A percentile compares a stretch with the other conserved stretches of the same genome.
These are phyloP conservation scores for Bufo gargarizans DNA, from an alignment of 2,113 vertebrate genomes.

Conservation along the genomic window DNA sequence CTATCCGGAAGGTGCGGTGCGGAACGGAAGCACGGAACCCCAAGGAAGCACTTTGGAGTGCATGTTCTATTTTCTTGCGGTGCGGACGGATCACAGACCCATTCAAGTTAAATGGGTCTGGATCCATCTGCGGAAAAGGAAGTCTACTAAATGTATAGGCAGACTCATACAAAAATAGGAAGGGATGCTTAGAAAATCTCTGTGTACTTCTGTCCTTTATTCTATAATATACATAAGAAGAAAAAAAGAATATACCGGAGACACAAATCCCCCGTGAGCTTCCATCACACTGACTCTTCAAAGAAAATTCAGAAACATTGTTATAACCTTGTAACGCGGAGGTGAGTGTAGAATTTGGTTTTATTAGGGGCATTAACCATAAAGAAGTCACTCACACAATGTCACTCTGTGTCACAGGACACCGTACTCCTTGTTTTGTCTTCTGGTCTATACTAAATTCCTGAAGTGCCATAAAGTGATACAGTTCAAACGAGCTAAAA, in stretches of 20 bases:
- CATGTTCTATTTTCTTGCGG: too few relatives aligned
- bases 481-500: not conserved
- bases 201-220: not conserved
- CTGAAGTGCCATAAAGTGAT: not conserved
- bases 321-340: conserved; percentile 20
- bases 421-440: not conserved
- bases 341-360: conserved; percentile 1
- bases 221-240: too few relatives aligned
- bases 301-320: not conserved
- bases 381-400: conserved; percentile 3
- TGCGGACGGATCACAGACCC: too few relatives aligned
- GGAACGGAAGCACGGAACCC: too few relatives aligned
- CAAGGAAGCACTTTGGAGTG: too few relatives aligned
- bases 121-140: too few relatives aligned
- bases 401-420: not conserved
- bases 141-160: too few relatives aligned
- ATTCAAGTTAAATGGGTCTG: too few relatives aligned
- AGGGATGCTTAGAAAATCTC: too few relatives aligned
- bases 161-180: too few relatives aligned
- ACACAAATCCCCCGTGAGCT: not conserved
- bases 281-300: not conserved
- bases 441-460: not conserved
- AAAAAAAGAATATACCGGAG: not conserved
- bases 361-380: conserved; percentile 5
- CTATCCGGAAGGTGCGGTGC: too few relatives aligned